Conservation (phyloP, 2,113 vertebrate genomes). For the Antechinus stuartii region DNA sequence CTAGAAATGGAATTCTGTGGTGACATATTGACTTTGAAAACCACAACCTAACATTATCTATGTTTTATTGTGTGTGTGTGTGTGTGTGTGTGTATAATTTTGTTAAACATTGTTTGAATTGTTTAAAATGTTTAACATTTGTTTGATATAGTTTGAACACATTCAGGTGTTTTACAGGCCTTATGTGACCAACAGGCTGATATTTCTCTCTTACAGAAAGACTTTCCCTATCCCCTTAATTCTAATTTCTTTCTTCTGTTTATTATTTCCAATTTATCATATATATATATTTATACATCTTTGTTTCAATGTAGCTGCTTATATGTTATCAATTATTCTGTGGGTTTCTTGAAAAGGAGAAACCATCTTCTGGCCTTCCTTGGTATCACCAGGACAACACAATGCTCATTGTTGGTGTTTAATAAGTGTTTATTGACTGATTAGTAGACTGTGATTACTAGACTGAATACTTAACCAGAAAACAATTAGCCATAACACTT, state of each 20-base stretch:
- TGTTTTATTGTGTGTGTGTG: background rate
- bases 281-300: background rate
- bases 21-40: background rate
- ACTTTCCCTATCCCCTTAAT: background rate
- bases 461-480: background rate
- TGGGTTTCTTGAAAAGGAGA: background rate
- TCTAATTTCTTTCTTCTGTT: background rate
- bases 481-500: background rate
- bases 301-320: background rate
- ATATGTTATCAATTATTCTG: background rate
- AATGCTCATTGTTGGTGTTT: background rate
- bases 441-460: background rate
- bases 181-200: background rate
- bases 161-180: no score
- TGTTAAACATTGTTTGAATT: background rate
- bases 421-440: background rate
- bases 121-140: background rate
- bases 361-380: background rate
- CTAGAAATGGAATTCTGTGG: background rate
- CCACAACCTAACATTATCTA: background rate
- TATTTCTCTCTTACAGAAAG: background rate
- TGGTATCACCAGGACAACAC: background rate
- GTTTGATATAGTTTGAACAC: background rate
- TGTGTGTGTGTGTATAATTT: background rate
- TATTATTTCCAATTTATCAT: background rate